These are phyloP conservation scores for Austrofundulus limnaeus DNA, from an alignment of 2,113 vertebrate genomes.

Conservation along the genomic window DNA sequence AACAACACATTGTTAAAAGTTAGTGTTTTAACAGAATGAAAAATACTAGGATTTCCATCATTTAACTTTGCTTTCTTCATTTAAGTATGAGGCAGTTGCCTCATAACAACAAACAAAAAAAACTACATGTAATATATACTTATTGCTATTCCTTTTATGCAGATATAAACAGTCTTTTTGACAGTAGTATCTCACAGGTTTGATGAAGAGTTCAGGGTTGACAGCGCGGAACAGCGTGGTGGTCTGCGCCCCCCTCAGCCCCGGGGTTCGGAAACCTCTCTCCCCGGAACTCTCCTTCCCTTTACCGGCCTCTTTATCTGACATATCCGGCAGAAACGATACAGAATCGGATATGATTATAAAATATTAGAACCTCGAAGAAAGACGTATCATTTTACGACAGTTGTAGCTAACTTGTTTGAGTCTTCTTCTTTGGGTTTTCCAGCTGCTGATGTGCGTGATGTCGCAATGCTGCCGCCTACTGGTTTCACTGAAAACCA, in stretches of 20 bases:
- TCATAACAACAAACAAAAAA: too few relatives aligned
- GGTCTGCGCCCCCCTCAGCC: constrained; percentile 83
- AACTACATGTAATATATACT: neutral
- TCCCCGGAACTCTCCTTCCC: constrained; percentile 68
- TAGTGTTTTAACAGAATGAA: neutral
- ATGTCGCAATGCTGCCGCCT: neutral
- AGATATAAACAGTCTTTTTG: neutral
- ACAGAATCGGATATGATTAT: neutral
- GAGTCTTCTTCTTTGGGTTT: neutral
- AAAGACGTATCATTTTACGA: neutral
- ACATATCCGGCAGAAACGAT: constrained; percentile 69
- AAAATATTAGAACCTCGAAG: neutral
- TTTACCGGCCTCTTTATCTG: constrained; percentile 70
- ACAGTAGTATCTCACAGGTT: constrained; percentile 84
- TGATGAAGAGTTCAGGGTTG: constrained; percentile 97
- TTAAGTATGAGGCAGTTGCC: neutral
- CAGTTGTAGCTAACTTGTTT: neutral
- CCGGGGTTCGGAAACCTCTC: constrained; percentile 76
- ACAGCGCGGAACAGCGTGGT: constrained; percentile 91
- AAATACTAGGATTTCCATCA: neutral
- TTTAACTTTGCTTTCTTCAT: neutral
- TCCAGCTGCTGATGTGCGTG: neutral
- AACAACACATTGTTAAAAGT: constrained; percentile 4
- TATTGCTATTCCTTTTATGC: neutral
- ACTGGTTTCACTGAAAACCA: neutral